Percentiles rank a stretch among this genome's conserved stretches.
phyloP scores from a whole-genome alignment of 2,888 invertebrate genomes.

The Willowsia nigromaculata region DNA sequence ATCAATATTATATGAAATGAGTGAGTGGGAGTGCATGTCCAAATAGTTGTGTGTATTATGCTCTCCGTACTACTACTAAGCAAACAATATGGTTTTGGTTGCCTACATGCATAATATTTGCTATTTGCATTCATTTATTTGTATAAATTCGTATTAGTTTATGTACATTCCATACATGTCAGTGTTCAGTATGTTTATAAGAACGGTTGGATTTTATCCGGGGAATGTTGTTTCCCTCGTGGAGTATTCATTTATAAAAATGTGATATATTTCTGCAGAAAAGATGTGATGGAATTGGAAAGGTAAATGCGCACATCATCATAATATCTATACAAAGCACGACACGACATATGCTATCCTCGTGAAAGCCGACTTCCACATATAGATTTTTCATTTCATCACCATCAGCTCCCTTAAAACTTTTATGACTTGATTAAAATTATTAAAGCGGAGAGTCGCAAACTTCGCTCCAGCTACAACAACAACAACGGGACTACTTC shows the following conservation, averaged over 20 bases:
- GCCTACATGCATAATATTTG: no score
- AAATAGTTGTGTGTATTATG: not conserved
- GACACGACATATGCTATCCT: not conserved
- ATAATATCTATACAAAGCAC: not conserved
- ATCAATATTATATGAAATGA: not conserved
- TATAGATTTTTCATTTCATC: conserved; percentile 65
- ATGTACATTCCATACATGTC: no score
- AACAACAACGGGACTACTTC: not conserved
- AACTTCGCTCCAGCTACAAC: not conserved
- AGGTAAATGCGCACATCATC: not conserved
- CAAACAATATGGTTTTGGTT: no score
- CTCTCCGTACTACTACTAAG: no score
- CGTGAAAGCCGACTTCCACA: not conserved
- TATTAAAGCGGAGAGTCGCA: conserved; percentile 42
- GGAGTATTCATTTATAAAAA: not conserved
- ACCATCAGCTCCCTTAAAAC: conserved; percentile 60
- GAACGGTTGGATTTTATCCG: no score
- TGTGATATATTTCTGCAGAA: not conserved
- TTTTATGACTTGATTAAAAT: conserved; percentile 71
- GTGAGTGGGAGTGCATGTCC: no score
- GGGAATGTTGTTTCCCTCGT: no score
- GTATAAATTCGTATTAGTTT: no score
- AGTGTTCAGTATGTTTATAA: no score
- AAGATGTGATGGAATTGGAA: not conserved
- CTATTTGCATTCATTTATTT: no score